Conservation (phyloP, 2,888 invertebrate species). For the Heteromyza rotundicornis region DNA sequence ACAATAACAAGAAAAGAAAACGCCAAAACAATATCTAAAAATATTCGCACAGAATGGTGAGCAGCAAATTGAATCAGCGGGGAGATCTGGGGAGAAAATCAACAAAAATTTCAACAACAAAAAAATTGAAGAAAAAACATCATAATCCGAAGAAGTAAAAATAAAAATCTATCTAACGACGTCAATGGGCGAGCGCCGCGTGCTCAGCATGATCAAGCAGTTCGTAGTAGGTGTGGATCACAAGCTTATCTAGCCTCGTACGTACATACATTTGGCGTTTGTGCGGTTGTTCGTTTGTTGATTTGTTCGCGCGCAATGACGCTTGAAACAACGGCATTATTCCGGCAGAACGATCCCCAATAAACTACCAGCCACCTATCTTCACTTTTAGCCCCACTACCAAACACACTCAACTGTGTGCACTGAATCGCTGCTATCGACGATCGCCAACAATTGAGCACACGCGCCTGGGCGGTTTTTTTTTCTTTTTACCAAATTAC, state of each 20-base stretch:
- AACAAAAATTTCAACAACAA: neutral
- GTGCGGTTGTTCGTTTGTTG: too few species aligned
- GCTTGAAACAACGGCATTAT: neutral
- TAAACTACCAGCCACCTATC: too few species aligned
- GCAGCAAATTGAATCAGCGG: neutral
- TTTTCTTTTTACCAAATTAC: too few species aligned
- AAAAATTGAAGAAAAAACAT: neutral
- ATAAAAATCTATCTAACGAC: neutral
- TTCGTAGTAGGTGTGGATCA: neutral
- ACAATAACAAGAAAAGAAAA: neutral
- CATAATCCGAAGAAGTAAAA: too few species aligned
- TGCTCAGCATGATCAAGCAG: neutral
- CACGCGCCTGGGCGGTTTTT: too few species aligned
- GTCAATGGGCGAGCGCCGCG: neutral
- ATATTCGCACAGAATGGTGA: neutral
- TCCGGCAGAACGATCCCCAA: neutral
- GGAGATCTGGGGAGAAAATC: neutral
- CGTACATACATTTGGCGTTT: too few species aligned
- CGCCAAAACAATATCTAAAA: neutral
- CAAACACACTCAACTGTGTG: too few species aligned
- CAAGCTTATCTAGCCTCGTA: too few species aligned
- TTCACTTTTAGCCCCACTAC: too few species aligned
- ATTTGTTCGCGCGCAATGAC: neutral
- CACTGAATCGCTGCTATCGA: too few species aligned
- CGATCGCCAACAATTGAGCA: too few species aligned